A percentile compares a stretch with the other conserved stretches of the same genome.
Conservation (phyloP, 2,797 vertebrate genomes). For the Rallus crepitans region DNA sequence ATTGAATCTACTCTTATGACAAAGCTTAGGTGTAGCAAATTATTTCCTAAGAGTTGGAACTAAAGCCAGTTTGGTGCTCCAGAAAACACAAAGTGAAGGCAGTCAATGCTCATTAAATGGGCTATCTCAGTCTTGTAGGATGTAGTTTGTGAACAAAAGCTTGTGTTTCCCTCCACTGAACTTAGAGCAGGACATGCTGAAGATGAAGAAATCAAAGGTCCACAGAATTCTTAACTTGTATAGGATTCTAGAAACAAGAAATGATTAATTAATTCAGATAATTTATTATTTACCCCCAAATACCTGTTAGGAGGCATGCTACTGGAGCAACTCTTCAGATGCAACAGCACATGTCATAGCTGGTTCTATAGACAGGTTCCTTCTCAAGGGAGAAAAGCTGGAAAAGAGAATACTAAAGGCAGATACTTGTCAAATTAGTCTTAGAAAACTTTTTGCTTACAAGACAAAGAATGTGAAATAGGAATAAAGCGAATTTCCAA, state of each 20-base stretch:
- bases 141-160: not conserved
- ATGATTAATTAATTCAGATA: not conserved
- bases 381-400: not conserved
- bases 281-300: not conserved
- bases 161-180: not conserved
- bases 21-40: not conserved
- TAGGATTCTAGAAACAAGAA: not conserved
- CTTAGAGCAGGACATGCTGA: not conserved
- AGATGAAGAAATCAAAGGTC: not conserved
- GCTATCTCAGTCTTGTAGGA: not conserved
- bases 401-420: not conserved
- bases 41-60: not conserved
- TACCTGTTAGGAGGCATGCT: not conserved
- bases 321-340: not conserved
- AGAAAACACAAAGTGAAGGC: conserved; percentile 23
- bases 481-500: not conserved
- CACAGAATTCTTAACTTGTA: not conserved
- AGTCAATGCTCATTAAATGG: not conserved
- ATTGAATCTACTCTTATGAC: not conserved
- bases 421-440: not conserved
- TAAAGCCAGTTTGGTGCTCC: not conserved
- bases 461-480: not conserved
- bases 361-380: not conserved
- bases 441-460: not conserved
- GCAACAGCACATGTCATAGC: not conserved